Evolutionary conservation across 2,113 vertebrate genomes (phyloP).

Genomic region (Phalacrocorax pelagicus): DNA sequence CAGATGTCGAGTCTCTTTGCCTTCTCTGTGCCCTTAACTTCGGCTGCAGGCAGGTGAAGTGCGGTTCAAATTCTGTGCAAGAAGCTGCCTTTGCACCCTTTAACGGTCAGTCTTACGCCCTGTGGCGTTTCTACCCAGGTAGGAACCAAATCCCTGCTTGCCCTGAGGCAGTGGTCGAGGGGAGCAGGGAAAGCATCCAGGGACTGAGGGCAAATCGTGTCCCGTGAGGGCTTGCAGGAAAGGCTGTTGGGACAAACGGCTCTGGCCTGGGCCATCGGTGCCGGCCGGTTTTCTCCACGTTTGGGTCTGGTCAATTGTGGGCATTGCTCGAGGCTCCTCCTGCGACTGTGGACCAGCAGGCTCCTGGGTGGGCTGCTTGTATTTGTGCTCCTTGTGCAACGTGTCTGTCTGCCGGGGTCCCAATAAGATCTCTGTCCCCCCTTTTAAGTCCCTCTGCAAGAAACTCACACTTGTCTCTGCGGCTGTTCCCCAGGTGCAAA

Average conservation of each 20-base stretch:
- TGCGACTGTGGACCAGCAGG: not conserved
- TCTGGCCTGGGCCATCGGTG: not conserved
- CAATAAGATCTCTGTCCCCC: accelerated
- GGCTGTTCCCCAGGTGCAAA: not conserved
- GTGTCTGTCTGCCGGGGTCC: not conserved
- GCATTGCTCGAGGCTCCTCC: not conserved
- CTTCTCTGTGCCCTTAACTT: not conserved
- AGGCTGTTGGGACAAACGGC: not conserved
- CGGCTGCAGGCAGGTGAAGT: not conserved
- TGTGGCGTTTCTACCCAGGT: not conserved
- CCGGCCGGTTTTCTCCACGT: accelerated
- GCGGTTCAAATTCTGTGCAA: not conserved
- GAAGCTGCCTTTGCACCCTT: not conserved
- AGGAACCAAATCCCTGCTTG: not conserved
- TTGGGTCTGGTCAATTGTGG: not conserved
- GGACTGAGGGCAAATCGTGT: not conserved
- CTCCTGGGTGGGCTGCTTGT: not conserved
- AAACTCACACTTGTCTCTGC: accelerated
- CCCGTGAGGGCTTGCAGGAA: not conserved
- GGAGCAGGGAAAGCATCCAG: not conserved
- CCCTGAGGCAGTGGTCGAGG: accelerated
- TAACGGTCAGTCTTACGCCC: no score
- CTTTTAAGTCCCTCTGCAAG: not conserved
- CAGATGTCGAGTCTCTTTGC: accelerated
- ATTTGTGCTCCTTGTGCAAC: not conserved